These are phyloP conservation scores for Cottoperca gobio DNA, from an alignment of 2,797 vertebrate genomes.

Conservation along the genomic window DNA sequence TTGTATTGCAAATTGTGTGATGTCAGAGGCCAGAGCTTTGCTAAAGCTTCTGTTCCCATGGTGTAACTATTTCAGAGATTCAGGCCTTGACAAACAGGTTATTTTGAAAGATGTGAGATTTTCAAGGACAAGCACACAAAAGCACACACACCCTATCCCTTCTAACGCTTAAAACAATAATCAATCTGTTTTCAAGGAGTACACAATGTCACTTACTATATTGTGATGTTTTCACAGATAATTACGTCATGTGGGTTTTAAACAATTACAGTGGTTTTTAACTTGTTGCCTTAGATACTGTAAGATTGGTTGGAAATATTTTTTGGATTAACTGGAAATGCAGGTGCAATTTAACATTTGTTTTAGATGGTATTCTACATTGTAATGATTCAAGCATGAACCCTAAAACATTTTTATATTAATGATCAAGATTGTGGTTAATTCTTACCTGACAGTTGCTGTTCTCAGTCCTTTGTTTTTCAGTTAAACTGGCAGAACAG, in stretches of 20 bases:
- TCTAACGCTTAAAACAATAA: slow-evolving; percentile 42
- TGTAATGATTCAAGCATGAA: neutral
- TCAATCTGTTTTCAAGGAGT: slow-evolving; percentile 13
- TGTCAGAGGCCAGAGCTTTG: slow-evolving; percentile 1
- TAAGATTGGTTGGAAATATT: neutral
- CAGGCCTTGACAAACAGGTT: slow-evolving; percentile 76
- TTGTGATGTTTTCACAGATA: slow-evolving; percentile 9
- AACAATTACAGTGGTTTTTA: neutral
- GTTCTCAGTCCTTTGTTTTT: slow-evolving; percentile 20
- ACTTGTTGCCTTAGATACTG: neutral
- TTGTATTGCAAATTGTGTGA: slow-evolving; percentile 23
- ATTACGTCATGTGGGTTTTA: neutral
- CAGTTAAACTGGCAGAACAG: slow-evolving; percentile 53
- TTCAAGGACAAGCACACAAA: slow-evolving; percentile 23
- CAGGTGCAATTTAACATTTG: neutral
- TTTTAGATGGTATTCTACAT: neutral
- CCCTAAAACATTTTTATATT: neutral
- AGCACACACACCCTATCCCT: slow-evolving; percentile 49
- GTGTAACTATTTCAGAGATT: slow-evolving; percentile 47
- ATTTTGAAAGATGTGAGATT: slow-evolving; percentile 48
- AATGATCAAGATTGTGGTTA: neutral
- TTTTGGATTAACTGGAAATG: neutral
- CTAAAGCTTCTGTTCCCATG: slow-evolving; percentile 63
- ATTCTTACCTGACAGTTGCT: slow-evolving; percentile 59
- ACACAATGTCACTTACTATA: neutral